Base-by-base conservation (phyloP, 2,113 vertebrate species). In the Brachyistius frenatus region DNA sequence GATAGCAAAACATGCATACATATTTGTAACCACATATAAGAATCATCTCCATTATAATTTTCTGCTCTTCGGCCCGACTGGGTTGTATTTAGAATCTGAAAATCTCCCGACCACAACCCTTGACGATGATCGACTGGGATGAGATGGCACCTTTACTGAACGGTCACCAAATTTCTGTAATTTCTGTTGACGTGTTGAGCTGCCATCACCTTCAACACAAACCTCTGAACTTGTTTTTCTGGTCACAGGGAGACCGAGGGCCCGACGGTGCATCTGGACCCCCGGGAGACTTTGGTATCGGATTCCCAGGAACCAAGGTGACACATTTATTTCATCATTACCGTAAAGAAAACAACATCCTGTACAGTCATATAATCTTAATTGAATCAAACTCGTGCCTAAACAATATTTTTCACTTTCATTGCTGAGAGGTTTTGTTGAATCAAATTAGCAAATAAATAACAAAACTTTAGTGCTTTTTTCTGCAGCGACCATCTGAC, bases 281-380 rank as follows among this genome's bases (percentile, higher is more conserved):
- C 66, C 81, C 89, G 7, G 97, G 96, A 73, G 85, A 86, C 5
- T 73, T 89, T 35, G 96, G 95, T 1, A 74, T 96, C 63, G 97
- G 97, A 84, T 92, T 96, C n/a, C 96, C 96, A 79, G 97, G 97
- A 63, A 78, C 94, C 56, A 97, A 97, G 95, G 97, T 97, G 92
- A 94, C 10, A 30, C 33, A 30, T 55, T 5, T 61, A 39, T 11
- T 49, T 35, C 31, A 49, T 14, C 6, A 37, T 13, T 15, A 23
- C 2, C 13, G 16, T 23, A 30, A 49, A 41, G 23, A 23, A 23
- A 23, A 23, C 23, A 78, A 61, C 15, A 2, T 58, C 53, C 5
- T 61, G 2, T 30, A 9, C 2, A 33, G 35, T 78, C 6, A 46
- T 6, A 15, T 3, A 41, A 41, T 60, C 4, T 16, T 49, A 3